Evolutionary conservation across 2,113 vertebrate species (phyloP).

Genomic region (Rousettus leschenaultii): DNA sequence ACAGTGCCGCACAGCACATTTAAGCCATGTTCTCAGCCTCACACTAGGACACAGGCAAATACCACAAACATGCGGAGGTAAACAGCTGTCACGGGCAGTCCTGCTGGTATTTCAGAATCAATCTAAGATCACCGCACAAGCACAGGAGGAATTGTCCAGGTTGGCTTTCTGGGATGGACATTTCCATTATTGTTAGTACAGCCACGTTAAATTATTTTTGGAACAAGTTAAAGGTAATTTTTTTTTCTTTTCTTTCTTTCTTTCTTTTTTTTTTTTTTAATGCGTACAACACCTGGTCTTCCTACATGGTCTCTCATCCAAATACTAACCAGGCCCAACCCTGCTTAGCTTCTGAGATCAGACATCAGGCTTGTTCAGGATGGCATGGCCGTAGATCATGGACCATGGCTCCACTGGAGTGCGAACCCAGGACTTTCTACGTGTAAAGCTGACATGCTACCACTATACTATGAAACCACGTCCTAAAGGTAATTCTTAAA

Average conservation of each 20-base stretch:
- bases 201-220: not conserved
- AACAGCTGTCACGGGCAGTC: not conserved
- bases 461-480: no score
- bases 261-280: no score
- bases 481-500: not conserved
- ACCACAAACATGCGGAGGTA: not conserved
- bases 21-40: not conserved
- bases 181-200: not conserved
- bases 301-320: no score
- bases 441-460: no score
- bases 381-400: no score
- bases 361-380: no score
- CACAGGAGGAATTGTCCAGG: not conserved
- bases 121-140: not conserved
- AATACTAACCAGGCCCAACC: no score
- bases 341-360: no score
- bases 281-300: no score
- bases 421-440: no score
- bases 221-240: not conserved
- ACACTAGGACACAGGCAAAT: not conserved
- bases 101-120: not conserved
- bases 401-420: no score
- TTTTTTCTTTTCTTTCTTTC: no score
- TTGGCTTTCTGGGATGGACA: not conserved
- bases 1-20: not conserved